Evolutionary conservation across 2,797 vertebrate species (phyloP).

Genomic region (Semotilus atromaculatus): DNA sequence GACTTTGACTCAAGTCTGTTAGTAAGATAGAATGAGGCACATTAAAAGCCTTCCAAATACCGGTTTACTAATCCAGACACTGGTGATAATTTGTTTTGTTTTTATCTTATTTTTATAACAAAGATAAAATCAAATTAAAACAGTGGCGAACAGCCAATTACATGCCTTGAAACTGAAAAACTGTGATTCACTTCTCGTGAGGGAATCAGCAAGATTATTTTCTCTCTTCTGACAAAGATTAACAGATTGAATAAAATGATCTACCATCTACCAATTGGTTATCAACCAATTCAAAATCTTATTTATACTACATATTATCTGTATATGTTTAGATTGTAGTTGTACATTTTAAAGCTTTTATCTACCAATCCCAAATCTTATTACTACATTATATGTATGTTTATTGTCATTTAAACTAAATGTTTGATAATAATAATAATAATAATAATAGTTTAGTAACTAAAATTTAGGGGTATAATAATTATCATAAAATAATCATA

Average conservation of each 20-base stretch:
- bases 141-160: not conserved
- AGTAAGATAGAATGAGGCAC: constrained; percentile 1
- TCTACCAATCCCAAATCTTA: too few species aligned
- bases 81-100: not conserved
- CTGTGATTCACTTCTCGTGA: not conserved
- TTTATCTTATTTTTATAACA: too few species aligned
- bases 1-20: not conserved
- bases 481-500: not conserved
- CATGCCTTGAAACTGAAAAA: not conserved
- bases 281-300: not conserved
- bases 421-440: not conserved
- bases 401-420: not conserved
- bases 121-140: too few species aligned
- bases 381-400: too few species aligned
- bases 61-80: not conserved
- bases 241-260: not conserved
- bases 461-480: not conserved
- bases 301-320: not conserved
- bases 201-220: not conserved
- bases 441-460: not conserved
- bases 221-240: not conserved
- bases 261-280: too few species aligned
- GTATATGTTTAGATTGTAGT: not conserved
- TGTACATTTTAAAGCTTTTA: too few species aligned
- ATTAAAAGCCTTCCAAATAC: constrained; percentile 11